phyloP scores from a whole-genome alignment of 2,113 vertebrate species.

The Corythaeola cristata region DNA sequence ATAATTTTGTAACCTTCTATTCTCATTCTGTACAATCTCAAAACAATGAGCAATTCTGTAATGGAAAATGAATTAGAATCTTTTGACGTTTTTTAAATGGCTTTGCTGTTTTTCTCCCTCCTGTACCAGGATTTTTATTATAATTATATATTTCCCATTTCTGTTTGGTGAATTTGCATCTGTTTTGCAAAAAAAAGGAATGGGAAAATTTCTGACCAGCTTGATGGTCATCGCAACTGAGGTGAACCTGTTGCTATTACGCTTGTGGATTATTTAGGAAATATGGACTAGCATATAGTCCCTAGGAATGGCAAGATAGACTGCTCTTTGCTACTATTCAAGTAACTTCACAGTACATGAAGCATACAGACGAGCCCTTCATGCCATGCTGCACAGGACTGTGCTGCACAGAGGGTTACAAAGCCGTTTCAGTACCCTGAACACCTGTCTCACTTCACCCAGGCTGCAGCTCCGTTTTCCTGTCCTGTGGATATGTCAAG shows the following conservation, averaged over 20 bases:
- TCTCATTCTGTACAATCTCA: background rate
- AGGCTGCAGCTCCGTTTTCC: background rate
- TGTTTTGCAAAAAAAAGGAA: background rate
- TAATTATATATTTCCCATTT: background rate
- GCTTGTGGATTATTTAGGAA: background rate
- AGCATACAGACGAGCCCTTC: background rate
- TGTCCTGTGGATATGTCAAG: background rate
- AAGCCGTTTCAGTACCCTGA: background rate
- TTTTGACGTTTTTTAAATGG: background rate
- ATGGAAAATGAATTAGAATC: background rate
- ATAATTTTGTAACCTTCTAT: background rate
- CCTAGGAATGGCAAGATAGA: no score
- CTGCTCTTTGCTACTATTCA: background rate
- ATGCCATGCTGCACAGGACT: rapidly evolving
- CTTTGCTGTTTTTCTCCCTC: background rate
- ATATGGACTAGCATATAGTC: no score
- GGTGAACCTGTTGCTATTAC: background rate
- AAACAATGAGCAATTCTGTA: background rate
- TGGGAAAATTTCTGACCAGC: background rate
- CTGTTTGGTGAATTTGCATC: background rate
- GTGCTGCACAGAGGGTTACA: rapidly evolving
- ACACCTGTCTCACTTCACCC: background rate
- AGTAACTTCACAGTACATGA: background rate
- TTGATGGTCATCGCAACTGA: rapidly evolving
- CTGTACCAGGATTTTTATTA: background rate